Evolutionary conservation across 1,140 invertebrate species (phyloP).

Genomic region (Delia radicum): DNA sequence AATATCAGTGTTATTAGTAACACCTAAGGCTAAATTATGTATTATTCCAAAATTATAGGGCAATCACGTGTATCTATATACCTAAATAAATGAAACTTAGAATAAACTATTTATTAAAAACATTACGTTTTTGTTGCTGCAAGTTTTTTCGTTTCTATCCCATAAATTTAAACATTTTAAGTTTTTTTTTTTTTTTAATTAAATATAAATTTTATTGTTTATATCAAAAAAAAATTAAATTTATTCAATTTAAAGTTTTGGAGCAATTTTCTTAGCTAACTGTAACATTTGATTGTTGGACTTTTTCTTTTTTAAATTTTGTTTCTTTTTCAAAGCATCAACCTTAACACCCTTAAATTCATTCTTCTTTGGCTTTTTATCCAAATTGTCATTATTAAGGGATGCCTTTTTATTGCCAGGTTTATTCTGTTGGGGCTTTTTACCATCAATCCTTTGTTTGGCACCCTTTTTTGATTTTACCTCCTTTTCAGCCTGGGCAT

Average conservation of each 20-base stretch:
- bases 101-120: too few species aligned
- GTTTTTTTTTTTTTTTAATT: background rate
- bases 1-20: too few species aligned
- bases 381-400: background rate
- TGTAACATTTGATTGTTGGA: conserved; percentile 34
- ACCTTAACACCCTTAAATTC: conserved; percentile 48
- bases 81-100: too few species aligned
- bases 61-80: too few species aligned
- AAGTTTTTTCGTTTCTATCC: too few species aligned
- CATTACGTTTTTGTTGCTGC: too few species aligned
- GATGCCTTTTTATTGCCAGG: background rate
- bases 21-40: too few species aligned
- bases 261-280: conserved; percentile 52
- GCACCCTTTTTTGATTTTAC: conserved; percentile 33
- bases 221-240: background rate
- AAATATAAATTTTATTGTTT: background rate
- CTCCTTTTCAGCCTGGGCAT: conserved; percentile 26
- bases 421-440: background rate
- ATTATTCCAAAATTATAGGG: too few species aligned
- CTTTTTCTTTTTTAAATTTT: conserved; percentile 43
- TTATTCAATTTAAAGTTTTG: conserved; percentile 29
- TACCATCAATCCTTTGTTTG: conserved; percentile 34
- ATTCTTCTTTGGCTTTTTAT: conserved; percentile 40
- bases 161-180: too few species aligned
- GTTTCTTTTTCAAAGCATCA: conserved; percentile 37